Conservation (phyloP, 2,113 vertebrate species). For the Atrichornis clamosus region DNA sequence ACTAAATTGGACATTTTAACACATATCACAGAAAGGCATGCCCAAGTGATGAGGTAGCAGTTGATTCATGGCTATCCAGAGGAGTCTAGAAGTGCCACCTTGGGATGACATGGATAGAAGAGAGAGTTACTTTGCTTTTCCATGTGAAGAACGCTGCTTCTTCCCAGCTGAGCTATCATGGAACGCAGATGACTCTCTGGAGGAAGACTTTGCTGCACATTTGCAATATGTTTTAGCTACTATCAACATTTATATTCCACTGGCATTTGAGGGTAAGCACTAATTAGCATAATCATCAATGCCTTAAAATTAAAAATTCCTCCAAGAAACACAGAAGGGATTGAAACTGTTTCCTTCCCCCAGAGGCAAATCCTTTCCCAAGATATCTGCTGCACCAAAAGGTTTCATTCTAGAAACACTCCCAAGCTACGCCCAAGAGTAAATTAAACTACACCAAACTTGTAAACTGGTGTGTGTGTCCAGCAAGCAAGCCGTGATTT, state of each 20-base stretch:
- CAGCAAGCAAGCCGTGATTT: background rate
- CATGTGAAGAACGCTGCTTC: background rate
- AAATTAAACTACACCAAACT: constrained; percentile 3
- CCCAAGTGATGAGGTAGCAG: background rate
- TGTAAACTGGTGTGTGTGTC: background rate
- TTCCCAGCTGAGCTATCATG: constrained; percentile 28
- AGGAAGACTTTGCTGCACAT: background rate
- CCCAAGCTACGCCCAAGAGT: background rate
- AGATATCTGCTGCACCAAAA: background rate
- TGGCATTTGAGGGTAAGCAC: constrained; percentile 42
- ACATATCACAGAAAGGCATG: background rate
- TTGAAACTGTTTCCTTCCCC: background rate
- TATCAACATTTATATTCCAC: constrained; percentile 50
- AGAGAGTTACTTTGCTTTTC: background rate
- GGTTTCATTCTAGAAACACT: constrained; percentile 16
- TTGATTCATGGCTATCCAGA: background rate
- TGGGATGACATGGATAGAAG: background rate
- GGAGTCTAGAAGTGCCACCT: background rate
- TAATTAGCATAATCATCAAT: constrained; percentile 46
- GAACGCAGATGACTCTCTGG: background rate
- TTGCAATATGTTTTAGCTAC: constrained; percentile 50
- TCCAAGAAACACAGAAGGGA: constrained; percentile 5
- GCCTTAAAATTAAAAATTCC: constrained; percentile 40
- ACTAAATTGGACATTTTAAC: background rate
- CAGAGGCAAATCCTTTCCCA: constrained; percentile 4